phyloP scores from a whole-genome alignment of 2,113 vertebrate species.

The Channa maculata region DNA sequence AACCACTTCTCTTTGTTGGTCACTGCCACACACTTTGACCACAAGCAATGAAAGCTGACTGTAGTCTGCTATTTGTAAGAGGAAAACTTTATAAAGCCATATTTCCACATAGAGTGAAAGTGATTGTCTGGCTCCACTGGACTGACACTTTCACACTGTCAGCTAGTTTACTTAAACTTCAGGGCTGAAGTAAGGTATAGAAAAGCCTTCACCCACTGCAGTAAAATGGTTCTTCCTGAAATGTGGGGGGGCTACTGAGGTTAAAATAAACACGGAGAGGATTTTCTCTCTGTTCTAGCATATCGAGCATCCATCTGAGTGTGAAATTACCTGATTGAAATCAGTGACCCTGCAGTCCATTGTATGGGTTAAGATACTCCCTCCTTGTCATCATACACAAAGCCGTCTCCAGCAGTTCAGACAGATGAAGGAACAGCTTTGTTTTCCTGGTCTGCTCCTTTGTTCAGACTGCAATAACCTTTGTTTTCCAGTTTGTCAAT shows the following conservation, averaged over 20 bases:
- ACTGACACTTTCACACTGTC: conserved; percentile 2
- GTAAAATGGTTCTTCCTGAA: neutral
- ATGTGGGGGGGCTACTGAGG: too few species aligned
- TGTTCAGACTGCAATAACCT: conserved; percentile 44
- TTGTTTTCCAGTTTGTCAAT: conserved; percentile 57
- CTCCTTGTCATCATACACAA: neutral
- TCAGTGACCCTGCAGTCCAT: conserved; percentile 37
- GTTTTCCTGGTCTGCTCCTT: conserved; percentile 25
- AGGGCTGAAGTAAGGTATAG: neutral
- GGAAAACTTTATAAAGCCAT: neutral
- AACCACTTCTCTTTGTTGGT: neutral
- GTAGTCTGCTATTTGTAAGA: too few species aligned
- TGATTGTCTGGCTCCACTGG: conserved; percentile 2
- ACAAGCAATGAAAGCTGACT: neutral
- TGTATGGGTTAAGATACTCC: conserved; percentile 31
- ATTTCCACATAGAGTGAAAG: conserved; percentile 2
- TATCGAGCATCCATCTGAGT: conserved; percentile 56
- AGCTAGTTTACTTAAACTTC: conserved; percentile 5
- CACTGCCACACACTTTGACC: neutral
- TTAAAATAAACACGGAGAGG: neutral
- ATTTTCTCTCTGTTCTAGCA: conserved; percentile 36
- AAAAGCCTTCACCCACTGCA: neutral
- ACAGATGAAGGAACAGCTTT: conserved; percentile 5
- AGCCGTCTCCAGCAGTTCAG: neutral
- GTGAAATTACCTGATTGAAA: conserved; percentile 68